Evolutionary conservation across 2,113 vertebrate species (phyloP).

Genomic region (Athene cunicularia): DNA sequence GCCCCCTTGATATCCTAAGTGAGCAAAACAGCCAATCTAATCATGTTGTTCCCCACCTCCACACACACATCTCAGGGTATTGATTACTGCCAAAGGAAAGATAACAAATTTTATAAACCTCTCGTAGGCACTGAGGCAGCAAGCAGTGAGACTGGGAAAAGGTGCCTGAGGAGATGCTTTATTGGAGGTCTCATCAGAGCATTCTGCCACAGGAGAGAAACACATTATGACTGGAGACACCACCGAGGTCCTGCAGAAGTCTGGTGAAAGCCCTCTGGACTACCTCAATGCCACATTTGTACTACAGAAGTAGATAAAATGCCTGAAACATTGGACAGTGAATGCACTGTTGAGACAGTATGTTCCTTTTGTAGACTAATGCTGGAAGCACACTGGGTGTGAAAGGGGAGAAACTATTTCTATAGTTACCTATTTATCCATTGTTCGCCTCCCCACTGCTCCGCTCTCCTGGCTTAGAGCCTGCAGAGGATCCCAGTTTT

Average conservation of each 20-base stretch:
- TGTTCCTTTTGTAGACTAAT: neutral
- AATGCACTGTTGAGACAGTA: neutral
- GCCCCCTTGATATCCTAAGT: neutral
- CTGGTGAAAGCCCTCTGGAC: neutral
- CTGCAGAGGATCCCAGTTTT: neutral
- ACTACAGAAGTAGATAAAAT: neutral
- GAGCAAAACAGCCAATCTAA: neutral
- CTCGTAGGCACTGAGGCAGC: fast-evolving
- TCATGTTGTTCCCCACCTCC: neutral
- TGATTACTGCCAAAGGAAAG: neutral
- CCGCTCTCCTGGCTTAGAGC: neutral
- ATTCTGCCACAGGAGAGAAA: neutral
- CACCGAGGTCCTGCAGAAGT: neutral
- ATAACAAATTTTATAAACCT: neutral
- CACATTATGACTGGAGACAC: neutral
- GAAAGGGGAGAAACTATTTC: neutral
- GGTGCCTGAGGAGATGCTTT: neutral
- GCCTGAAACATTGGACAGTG: neutral
- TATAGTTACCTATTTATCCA: neutral
- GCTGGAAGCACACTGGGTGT: neutral
- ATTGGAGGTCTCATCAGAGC: neutral
- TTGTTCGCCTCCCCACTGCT: neutral
- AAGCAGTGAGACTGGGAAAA: neutral
- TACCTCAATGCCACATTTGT: neutral
- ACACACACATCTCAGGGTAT: neutral